Base-by-base conservation (phyloP, 92 coral and sea anemone species). In the Epizoanthus illoricatus region DNA sequence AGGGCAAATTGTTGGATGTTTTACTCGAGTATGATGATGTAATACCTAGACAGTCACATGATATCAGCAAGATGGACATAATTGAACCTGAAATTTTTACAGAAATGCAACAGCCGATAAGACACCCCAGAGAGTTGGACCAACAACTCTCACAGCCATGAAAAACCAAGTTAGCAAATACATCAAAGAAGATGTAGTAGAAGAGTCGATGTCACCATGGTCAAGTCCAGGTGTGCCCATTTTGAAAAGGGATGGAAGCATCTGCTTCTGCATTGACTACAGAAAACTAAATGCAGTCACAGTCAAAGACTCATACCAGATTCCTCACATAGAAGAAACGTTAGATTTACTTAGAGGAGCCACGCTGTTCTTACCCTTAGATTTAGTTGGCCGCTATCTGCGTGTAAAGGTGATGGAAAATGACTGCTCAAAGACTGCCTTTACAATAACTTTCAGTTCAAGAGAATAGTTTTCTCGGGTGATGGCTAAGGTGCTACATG, bases 181-280 rank as follows among this genome's bases (percentile, higher is more conserved):
- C 19, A 36, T 69, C 13, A 54, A 40, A 6, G n/a, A 69, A 20
- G 73, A 40, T 69, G 73, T 69, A 54, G 73, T 69, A 54, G 36
- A 28, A 28, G 16, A 59, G 17, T 4, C 64, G 15, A 28, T 2
- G 36, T 28, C 36, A 28, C 36, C 36, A 28, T 28, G 36, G 36
- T 28, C 36, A 28, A 28, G 36, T 28, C 36, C 36, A 28, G 36
- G 1, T 28, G 36, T 28, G 36, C 36, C 0, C 36, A 28, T 28
- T 28, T 28, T 28, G 36, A 28, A 28, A 28, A 28, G 2, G 1
- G 36, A 28, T 28, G 36, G 2, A 2, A 28, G 36, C 36, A 28
- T 28, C 36, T 28, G 36, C 2, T 28, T 28, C 36, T 28, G 36
- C 36, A 28, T 28, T 28, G 36, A 28, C 36, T 28, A 28, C 36